Evolutionary conservation across 2,797 vertebrate genomes (phyloP), one percentile per base, ranked within the genome.

Genomic region (Leuciscus waleckii): DNA sequence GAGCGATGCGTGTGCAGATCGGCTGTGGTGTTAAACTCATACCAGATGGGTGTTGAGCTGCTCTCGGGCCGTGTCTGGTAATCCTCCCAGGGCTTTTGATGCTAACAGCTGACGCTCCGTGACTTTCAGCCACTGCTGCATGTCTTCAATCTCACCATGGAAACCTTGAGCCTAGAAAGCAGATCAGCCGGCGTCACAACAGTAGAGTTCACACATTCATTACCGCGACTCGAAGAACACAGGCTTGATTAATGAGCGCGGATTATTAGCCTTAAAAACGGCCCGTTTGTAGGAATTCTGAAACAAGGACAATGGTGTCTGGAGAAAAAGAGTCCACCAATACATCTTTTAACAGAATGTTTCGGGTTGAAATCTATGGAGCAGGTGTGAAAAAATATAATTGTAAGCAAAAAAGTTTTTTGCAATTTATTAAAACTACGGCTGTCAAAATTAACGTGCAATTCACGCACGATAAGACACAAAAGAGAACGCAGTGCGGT

Each of bases 11-110:
- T 88, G 94, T 88, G 35, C 89, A 83, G 29, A 91, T 89, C 91
- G 95, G 93, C 92, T 90, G 93, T 91, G 92, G 93, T 93, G 90
- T 89, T 93, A 94, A 92, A 95, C 91, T 96, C 97, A 93, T 96
- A 99, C 98, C 97, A 99, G 95, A 96, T 99, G 98, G 94, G 95
- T 93, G 92, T 96, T 97, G 93, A 99, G 98, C 95, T 99, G 98
- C 91, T 99, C 97, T 90, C 95, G 95, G 89, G 98, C 97, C 71
- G 98, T 99, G 95, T 99, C 98, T 92, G 98, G 98, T 96, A 99
- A 96, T 88, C 98, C 98, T 94, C 98, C 98, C 93, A 98, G 94
- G 89, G 98, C 97, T 94, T 97, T 99, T 92, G 98, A 99, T 93
- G 98, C 96, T 94, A 98, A 95, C 93, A 99, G 96, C 91, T 98